Percentiles rank a stretch among this genome's conserved stretches.
Conservation (phyloP, 2,113 vertebrate species). For the Mellivora capensis region DNA sequence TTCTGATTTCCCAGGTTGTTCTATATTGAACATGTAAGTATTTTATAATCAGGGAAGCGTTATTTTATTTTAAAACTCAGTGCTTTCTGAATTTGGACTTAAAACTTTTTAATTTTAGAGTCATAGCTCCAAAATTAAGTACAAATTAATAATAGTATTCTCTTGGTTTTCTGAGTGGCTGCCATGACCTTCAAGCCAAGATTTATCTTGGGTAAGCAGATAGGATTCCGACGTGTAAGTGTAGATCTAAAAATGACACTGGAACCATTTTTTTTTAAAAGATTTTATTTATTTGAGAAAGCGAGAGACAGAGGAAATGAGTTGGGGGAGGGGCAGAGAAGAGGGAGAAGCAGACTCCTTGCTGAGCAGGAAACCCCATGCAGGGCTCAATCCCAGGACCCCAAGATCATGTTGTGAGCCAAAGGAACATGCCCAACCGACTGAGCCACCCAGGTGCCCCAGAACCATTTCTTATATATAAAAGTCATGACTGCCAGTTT, state of each 20-base stretch:
- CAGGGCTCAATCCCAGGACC: neutral
- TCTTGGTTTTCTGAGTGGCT: neutral
- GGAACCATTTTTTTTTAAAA: neutral
- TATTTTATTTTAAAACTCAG: neutral
- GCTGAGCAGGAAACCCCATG: neutral
- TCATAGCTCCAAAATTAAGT: constrained; percentile 16
- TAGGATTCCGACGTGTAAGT: neutral
- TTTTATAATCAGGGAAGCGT: neutral
- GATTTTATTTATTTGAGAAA: neutral
- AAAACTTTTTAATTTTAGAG: neutral
- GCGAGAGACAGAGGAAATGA: neutral
- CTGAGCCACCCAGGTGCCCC: neutral
- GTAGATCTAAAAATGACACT: constrained; percentile 9
- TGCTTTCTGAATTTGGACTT: constrained; percentile 28
- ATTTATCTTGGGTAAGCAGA: neutral
- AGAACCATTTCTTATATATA: neutral
- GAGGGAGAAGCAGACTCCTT: neutral
- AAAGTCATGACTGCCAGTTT: neutral
- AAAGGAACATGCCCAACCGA: neutral
- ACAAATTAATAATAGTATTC: neutral
- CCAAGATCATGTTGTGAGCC: neutral
- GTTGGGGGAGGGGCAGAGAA: neutral
- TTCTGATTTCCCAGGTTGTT: neutral
- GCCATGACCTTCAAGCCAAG: neutral
- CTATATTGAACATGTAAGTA: neutral